A percentile compares a stretch with the other conserved stretches of the same genome.
Conservation (phyloP, 1,140 invertebrate genomes). For the Frieseomelitta varia region DNA sequence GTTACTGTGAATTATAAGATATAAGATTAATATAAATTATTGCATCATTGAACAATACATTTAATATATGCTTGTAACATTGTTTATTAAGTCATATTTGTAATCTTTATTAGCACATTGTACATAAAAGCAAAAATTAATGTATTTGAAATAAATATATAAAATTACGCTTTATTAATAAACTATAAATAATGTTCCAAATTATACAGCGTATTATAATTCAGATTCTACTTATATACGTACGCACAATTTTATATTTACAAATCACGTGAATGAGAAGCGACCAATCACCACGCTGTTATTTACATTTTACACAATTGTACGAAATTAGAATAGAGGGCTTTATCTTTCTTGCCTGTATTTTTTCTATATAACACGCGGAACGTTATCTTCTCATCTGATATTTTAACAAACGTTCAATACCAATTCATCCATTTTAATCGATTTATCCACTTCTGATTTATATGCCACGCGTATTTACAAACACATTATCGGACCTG, state of each 20-base stretch:
- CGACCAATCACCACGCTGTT: neutral
- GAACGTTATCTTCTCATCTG: neutral
- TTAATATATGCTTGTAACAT: no score
- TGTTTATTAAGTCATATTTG: conserved; percentile 7
- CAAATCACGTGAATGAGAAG: conserved; percentile 4
- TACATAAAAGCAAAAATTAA: neutral
- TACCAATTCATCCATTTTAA: neutral
- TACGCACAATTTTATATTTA: neutral
- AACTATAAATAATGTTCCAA: neutral
- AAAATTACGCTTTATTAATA: neutral
- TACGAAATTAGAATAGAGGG: conserved; percentile 2
- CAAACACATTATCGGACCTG: neutral
- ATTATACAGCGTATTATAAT: neutral
- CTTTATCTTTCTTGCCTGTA: neutral
- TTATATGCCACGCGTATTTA: neutral
- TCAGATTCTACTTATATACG: neutral
- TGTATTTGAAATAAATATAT: neutral
- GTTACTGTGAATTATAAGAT: neutral
- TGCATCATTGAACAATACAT: no score
- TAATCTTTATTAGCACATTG: conserved; percentile 12
- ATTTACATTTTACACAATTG: conserved; percentile 7
- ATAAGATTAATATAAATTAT: no score
- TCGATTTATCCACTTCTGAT: no score
- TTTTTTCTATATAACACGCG: neutral
- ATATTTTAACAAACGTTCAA: neutral